phyloP scores from a whole-genome alignment of 2,797 vertebrate genomes.

The Lagothrix lagotricha region DNA sequence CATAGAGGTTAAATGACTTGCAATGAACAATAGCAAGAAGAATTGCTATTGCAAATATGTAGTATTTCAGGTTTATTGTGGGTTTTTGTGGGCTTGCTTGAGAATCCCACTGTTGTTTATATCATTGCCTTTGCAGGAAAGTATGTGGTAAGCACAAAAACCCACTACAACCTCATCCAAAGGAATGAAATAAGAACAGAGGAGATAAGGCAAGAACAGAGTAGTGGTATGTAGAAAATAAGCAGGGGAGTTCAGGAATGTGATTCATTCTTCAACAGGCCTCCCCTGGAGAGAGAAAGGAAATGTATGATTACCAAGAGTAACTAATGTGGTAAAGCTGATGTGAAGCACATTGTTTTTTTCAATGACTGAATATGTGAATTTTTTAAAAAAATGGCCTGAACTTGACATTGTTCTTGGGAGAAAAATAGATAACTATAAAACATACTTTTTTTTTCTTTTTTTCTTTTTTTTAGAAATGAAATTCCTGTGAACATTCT shows the following conservation, averaged over 20 bases:
- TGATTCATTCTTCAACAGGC: background rate
- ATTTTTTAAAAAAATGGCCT: background rate
- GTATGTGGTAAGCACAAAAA: background rate
- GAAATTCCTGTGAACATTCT: background rate
- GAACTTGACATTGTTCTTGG: background rate
- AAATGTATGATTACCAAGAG: background rate
- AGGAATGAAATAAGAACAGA: background rate
- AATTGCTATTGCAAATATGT: constrained; percentile 32
- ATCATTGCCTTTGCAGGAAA: background rate
- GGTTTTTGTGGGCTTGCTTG: constrained; percentile 1
- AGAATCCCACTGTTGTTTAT: constrained; percentile 4
- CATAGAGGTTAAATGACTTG: constrained; percentile 59
- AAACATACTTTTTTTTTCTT: background rate
- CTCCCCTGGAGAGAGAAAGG: background rate
- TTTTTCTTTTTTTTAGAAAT: background rate
- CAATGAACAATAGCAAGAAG: constrained; percentile 39
- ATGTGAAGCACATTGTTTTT: background rate
- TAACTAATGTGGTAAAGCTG: background rate
- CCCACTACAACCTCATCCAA: background rate
- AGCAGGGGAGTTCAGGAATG: background rate
- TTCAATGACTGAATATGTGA: background rate
- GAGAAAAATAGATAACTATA: background rate
- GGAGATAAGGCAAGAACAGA: background rate
- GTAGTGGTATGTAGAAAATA: background rate
- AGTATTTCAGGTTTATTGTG: constrained; percentile 50